Evolutionary conservation across 2,113 vertebrate species (phyloP), one percentile per base, ranked within the genome.

Genomic region (Typhlomys cinereus): DNA sequence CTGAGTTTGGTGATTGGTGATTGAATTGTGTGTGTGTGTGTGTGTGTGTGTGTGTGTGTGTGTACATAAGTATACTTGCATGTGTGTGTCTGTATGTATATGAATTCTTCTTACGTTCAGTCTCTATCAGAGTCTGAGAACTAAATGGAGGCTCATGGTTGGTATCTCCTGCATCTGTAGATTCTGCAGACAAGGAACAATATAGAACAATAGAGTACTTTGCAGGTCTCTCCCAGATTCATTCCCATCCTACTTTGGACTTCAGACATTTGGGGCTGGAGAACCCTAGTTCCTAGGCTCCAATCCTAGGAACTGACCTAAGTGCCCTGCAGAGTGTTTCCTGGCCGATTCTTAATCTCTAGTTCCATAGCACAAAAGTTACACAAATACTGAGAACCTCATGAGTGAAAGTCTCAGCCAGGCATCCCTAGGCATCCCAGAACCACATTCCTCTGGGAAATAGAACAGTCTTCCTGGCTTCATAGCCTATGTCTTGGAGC

Each of bases 181-280:
- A 36, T 50, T 66, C 46, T 59, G 29, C 6, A 52, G 21, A 36
- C 2, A 4, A 4, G 54, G 64, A 74, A 34, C 4, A 14, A 13
- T 76, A 73, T 44, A 36, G 23, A 27, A 44, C 74, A 36, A 23
- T 50, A 18, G 11, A 27, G 64, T 67, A 9, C n/a, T 66, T 52
- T 48, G 50, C 64, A 62, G 36, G 52, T 27, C 9, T 27, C 29
- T 61, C 67, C 41, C 9, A 67, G 13, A 41, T 41, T 50, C 25
- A 39, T 62, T 34, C 50, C 70, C 36, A 66, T 64, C 62, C 41
- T 17, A 3, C 31, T 48, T 17, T 15, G 41, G 23, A 10, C 50
- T 29, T 66, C 13, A 57, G 44, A 4, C 18, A 14, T 13, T 59
- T 7, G 1, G 31, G 20, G 2, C 0, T 54, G 8, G 20, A 10